Base-by-base conservation (phyloP, 37 sponge, comb jelly and placozoan species). In the Agelas oroides region DNA sequence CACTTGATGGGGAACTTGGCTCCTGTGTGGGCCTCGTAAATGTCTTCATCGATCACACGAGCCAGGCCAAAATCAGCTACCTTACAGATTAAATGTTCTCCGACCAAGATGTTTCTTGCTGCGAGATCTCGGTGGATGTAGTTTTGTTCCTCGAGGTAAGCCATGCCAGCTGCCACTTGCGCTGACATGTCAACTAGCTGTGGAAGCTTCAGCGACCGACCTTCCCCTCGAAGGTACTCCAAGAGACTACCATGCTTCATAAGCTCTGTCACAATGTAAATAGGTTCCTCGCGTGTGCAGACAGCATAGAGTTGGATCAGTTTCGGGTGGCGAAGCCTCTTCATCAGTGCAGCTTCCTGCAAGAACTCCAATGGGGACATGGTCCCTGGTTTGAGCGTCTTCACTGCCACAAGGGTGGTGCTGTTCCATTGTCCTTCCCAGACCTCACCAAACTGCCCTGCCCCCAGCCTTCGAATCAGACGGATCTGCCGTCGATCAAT, bases 1-100 rank as follows among this genome's bases (percentile, higher is more conserved):
- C 99, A 98, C 71, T 98, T 98, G 85, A 98, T 98, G 73, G 99
- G 99, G 90, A 98, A 96, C 84, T 94, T 95, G 25, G 97, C 95
- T 67, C 96, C 97, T 52, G 94, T 90, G 79, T 95, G 91, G 31
- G 95, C 96, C 57, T 90, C 96, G 73, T 97, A 97, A 5, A 87
- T 86, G 31, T 98, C 99, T 65, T 98, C 97, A 28, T 86, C 86
- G 67, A 93, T 94, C 33, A 98, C 92, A 28, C 99, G 87, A 3
- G 99, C 99, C 53, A 98, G 81, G 32, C 99, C 99, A 87, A 98
- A 98, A 62, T 98, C 99, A 11, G 97, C 92, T 39, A 98, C 96
- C 76, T 98, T 98, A 65, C 93, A 93, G 53, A 94, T 91, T 32
- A 83, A 41, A 65, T 98, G 83, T 15, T 96, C 99, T n/a, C 97